These are phyloP conservation scores for Rana temporaria DNA, from an alignment of 2,113 vertebrate genomes.

Conservation along the genomic window DNA sequence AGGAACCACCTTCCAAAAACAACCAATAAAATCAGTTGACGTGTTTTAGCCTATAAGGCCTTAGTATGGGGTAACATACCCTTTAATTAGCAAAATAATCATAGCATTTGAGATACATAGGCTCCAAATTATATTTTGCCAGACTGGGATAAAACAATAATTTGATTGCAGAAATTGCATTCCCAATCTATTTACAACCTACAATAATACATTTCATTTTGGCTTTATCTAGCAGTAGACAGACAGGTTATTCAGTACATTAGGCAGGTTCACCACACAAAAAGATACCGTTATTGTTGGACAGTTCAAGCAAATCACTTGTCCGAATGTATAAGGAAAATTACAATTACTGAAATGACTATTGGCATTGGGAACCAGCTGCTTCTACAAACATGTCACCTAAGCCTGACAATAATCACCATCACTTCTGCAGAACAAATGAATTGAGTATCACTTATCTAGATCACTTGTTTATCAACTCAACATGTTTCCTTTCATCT, in stretches of 20 bases:
- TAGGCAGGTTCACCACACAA: background rate
- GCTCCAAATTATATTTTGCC: too few relatives aligned
- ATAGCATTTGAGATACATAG: too few relatives aligned
- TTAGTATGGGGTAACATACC: too few relatives aligned
- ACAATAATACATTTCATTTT: too few relatives aligned
- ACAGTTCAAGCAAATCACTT: background rate
- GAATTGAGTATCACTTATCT: background rate
- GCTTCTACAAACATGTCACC: constrained; percentile 1
- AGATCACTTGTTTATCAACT: background rate
- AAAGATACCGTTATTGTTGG: background rate
- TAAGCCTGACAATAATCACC: background rate
- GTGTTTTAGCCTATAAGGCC: too few relatives aligned
- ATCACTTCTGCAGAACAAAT: background rate
- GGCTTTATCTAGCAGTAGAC: background rate
- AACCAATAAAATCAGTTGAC: too few relatives aligned
- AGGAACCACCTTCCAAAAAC: too few relatives aligned
- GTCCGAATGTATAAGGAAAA: background rate
- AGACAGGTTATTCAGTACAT: background rate
- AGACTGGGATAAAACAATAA: too few relatives aligned
- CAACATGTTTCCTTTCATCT: background rate
- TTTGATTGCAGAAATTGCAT: too few relatives aligned
- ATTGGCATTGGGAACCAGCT: background rate
- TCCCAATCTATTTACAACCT: too few relatives aligned
- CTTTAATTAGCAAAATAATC: too few relatives aligned
- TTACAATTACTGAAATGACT: constrained; percentile 9